These are phyloP conservation scores for Eurystomus gularis DNA, from an alignment of 2,113 vertebrate species.

Conservation along the genomic window DNA sequence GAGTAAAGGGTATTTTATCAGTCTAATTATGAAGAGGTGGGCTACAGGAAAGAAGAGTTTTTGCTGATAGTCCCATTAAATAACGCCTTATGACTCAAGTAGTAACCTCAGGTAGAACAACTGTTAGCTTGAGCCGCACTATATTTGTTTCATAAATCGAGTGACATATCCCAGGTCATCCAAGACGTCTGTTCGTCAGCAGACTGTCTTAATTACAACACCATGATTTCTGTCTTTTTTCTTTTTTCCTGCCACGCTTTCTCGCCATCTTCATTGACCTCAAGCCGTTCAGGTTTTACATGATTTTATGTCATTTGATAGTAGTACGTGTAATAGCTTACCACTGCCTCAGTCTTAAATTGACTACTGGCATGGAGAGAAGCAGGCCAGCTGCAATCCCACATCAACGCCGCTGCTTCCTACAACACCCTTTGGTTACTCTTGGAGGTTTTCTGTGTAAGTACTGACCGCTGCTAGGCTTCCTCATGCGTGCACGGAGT, in stretches of 20 bases:
- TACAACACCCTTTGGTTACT: neutral
- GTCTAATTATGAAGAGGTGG: neutral
- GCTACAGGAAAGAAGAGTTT: neutral
- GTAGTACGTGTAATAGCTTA: neutral
- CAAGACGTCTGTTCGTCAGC: accelerated
- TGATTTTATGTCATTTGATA: neutral
- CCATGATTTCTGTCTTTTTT: neutral
- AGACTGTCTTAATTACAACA: neutral
- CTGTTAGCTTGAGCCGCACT: neutral
- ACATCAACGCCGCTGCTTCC: neutral
- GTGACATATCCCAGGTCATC: neutral
- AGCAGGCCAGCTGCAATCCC: neutral
- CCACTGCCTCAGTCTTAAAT: neutral
- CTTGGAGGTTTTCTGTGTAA: neutral
- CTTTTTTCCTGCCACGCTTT: accelerated
- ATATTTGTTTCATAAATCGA: neutral
- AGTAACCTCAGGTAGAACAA: neutral
- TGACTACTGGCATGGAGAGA: neutral
- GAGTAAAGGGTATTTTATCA: neutral
- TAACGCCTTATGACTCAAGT: neutral
- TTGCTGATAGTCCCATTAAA: neutral
- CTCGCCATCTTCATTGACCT: neutral
- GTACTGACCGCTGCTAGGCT: neutral
- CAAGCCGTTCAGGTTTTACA: neutral
- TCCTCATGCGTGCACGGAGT: neutral